phyloP scores from a whole-genome alignment of 2,113 vertebrate genomes.

The Paradoxurus hermaphroditus region DNA sequence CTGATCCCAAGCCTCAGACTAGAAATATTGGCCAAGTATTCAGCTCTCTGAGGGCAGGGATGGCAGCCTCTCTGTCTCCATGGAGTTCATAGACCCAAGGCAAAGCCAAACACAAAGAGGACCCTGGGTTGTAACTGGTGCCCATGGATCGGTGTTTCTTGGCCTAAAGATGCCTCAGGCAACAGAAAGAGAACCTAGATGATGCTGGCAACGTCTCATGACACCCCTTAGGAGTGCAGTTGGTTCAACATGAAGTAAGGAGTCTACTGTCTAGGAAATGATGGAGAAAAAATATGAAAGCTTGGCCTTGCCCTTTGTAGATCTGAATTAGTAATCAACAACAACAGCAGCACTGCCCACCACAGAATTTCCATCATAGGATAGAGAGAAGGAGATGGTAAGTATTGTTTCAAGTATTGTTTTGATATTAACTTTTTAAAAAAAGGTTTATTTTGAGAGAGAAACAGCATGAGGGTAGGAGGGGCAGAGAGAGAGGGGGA shows the following conservation, averaged over 20 bases:
- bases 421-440: slow-evolving; percentile 4
- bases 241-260: neutral
- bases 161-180: neutral
- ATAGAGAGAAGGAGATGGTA: neutral
- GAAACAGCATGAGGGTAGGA: too few species aligned
- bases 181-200: neutral
- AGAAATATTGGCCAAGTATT: neutral
- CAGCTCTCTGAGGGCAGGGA: neutral
- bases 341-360: neutral
- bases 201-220: neutral
- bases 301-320: neutral
- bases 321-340: slow-evolving; percentile 24
- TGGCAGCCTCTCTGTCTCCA: neutral
- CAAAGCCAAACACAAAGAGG: neutral
- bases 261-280: neutral
- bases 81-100: neutral
- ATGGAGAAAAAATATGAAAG: neutral
- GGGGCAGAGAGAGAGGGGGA: too few species aligned
- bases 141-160: neutral
- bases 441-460: too few species aligned
- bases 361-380: slow-evolving; percentile 44
- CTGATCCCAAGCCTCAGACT: neutral
- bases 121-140: neutral
- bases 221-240: neutral
- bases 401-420: slow-evolving; percentile 22